These are phyloP conservation scores for Ptychobarbus kaznakovi DNA, from an alignment of 2,797 vertebrate genomes.

Conservation along the genomic window DNA sequence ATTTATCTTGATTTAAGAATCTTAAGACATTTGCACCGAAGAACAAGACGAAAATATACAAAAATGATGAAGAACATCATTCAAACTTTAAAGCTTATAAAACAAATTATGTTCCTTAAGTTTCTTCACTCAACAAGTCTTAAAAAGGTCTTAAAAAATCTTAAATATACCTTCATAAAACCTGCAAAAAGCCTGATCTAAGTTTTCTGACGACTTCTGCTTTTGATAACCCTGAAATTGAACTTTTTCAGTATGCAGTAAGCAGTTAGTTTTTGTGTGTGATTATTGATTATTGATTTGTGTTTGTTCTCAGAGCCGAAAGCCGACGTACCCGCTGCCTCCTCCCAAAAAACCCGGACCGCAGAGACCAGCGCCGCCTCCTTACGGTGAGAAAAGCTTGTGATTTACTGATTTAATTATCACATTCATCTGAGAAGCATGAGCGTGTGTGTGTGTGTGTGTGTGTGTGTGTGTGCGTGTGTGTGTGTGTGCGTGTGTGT, in stretches of 20 bases:
- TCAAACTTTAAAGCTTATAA: background rate
- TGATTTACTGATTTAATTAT: background rate
- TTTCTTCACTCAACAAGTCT: background rate
- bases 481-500: background rate
- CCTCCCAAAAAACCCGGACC: constrained; percentile 91
- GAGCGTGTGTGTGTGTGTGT: background rate
- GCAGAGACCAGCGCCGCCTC: constrained; percentile 87
- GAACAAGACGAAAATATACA: no score
- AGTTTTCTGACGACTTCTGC: background rate
- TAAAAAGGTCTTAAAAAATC: background rate
- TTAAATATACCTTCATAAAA: background rate
- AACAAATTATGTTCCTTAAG: background rate
- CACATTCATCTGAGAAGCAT: constrained; percentile 13
- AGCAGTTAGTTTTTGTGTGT: background rate
- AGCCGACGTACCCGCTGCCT: constrained; percentile 85
- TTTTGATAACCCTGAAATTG: background rate
- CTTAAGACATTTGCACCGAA: no score
- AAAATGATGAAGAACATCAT: no score
- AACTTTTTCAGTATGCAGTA: background rate
- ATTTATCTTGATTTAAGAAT: background rate
- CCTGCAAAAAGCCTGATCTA: background rate
- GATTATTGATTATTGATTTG: background rate
- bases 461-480: no score
- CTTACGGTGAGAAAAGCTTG: constrained; percentile 86
- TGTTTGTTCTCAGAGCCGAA: constrained; percentile 73